A percentile compares a stretch with the other conserved stretches of the same genome.
phyloP scores from a whole-genome alignment of 2,888 invertebrate species.

The Cenopis cana region DNA sequence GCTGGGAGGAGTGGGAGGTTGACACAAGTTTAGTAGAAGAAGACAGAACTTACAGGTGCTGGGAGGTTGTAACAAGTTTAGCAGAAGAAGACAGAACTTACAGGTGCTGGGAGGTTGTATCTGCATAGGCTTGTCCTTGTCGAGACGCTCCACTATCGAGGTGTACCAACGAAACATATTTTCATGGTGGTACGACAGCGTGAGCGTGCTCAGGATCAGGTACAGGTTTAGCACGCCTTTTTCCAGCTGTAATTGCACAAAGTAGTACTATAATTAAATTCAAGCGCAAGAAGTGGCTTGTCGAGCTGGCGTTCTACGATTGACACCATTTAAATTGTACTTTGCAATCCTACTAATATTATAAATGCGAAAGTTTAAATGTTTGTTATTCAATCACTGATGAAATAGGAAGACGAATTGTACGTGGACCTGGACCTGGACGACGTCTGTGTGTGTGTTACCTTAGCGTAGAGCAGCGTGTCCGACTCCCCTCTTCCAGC shows the following conservation, averaged over 20 bases:
- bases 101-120: conserved; percentile 54
- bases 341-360: too few relatives aligned
- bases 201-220: conserved; percentile 88
- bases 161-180: conserved; percentile 71
- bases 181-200: conserved; percentile 85
- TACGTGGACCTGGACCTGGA: conserved; percentile 87
- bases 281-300: too few relatives aligned
- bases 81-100: too few relatives aligned
- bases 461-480: conserved; percentile 82
- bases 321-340: too few relatives aligned
- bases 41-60: too few relatives aligned
- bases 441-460: conserved; percentile 55
- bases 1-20: too few relatives aligned
- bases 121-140: conserved; percentile 58
- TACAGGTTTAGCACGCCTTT: conserved; percentile 88
- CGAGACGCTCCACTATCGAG: conserved; percentile 57
- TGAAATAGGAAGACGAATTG: too few relatives aligned
- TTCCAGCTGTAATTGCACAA: conserved; percentile 84
- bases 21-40: too few relatives aligned
- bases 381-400: too few relatives aligned
- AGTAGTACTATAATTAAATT: too few relatives aligned
- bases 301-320: too few relatives aligned
- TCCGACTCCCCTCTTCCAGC: conserved; percentile 78
- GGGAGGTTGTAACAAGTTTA: neutral
- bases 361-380: too few relatives aligned